Evolutionary conservation across 2,797 vertebrate species (phyloP).

Genomic region (Peromyscus nudipes): DNA sequence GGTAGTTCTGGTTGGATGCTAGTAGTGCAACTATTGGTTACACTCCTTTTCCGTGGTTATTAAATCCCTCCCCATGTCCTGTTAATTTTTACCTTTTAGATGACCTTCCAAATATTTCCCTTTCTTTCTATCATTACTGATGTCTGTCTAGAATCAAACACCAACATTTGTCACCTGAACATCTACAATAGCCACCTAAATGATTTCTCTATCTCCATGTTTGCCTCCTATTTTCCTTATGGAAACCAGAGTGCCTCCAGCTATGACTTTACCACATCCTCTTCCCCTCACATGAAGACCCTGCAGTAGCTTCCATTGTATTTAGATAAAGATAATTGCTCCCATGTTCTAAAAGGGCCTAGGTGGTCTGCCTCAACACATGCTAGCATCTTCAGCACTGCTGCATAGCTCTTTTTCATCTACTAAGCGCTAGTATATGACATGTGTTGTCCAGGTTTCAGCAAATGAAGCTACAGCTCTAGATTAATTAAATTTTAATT

Average conservation of each 20-base stretch:
- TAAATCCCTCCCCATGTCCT: neutral
- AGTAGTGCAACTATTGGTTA: neutral
- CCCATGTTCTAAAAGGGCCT: neutral
- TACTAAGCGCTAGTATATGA: neutral
- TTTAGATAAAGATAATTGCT: slow-evolving; percentile 22
- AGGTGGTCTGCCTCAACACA: neutral
- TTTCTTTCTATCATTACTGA: neutral
- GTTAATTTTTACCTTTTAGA: slow-evolving; percentile 20
- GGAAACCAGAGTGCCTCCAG: neutral
- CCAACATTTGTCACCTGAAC: neutral
- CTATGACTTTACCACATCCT: neutral
- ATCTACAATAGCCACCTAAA: neutral
- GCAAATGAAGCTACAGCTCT: slow-evolving; percentile 17
- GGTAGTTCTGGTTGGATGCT: neutral
- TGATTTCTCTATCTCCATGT: neutral
- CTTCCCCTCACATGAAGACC: slow-evolving; percentile 15
- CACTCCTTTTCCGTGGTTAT: neutral
- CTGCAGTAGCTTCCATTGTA: neutral
- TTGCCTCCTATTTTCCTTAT: slow-evolving; percentile 18
- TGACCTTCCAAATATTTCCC: slow-evolving; percentile 1
- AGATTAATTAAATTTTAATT: slow-evolving; percentile 67
- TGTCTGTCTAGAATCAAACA: slow-evolving; percentile 11
- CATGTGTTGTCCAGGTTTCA: slow-evolving; percentile 15
- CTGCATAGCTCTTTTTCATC: neutral
- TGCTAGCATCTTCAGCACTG: neutral